Percentiles rank a stretch among this genome's conserved stretches.
These are phyloP conservation scores for Rhadinocentrus ornatus DNA, from an alignment of 2,797 vertebrate genomes.

Conservation along the genomic window DNA sequence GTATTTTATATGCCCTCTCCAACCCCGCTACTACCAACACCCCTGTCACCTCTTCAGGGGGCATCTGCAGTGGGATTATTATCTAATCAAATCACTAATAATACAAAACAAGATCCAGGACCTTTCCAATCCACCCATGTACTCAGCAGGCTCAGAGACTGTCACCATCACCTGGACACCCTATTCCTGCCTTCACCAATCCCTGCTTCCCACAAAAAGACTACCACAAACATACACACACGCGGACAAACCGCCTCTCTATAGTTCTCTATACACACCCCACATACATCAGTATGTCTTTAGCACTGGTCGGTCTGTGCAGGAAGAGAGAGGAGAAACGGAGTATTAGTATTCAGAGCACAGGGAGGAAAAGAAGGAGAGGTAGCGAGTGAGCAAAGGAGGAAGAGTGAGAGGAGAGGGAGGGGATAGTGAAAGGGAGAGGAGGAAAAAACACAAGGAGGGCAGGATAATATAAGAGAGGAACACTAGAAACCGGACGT, in stretches of 20 bases:
- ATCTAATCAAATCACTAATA: conserved; percentile 64
- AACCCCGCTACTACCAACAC: conserved; percentile 20
- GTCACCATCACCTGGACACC: conserved; percentile 20
- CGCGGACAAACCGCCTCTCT: conserved; percentile 37
- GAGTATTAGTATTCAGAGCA: conserved; percentile 86
- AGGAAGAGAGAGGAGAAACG: conserved; percentile 74
- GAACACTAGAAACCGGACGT: conserved; percentile 68
- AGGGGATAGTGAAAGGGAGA: conserved; percentile 68
- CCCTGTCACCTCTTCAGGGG: conserved; percentile 31
- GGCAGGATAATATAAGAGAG: conserved; percentile 70
- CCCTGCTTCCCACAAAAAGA: conserved; percentile 10
- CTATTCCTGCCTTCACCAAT: background rate
- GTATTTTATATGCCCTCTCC: conserved; percentile 13
- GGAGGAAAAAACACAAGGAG: conserved; percentile 68
- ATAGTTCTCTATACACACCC: conserved; percentile 54
- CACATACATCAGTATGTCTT: conserved; percentile 84
- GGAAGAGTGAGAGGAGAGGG: conserved; percentile 62
- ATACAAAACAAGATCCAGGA: conserved; percentile 50
- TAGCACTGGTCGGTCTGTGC: conserved; percentile 73
- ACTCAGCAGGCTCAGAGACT: conserved; percentile 49
- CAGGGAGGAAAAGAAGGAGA: conserved; percentile 67
- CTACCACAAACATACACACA: too few relatives aligned
- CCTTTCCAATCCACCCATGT: conserved; percentile 25
- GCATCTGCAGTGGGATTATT: conserved; percentile 46
- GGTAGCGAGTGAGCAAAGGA: conserved; percentile 45